These are phyloP conservation scores for Graphium colonna DNA, from an alignment of 2,888 invertebrate genomes.

Conservation along the genomic window DNA sequence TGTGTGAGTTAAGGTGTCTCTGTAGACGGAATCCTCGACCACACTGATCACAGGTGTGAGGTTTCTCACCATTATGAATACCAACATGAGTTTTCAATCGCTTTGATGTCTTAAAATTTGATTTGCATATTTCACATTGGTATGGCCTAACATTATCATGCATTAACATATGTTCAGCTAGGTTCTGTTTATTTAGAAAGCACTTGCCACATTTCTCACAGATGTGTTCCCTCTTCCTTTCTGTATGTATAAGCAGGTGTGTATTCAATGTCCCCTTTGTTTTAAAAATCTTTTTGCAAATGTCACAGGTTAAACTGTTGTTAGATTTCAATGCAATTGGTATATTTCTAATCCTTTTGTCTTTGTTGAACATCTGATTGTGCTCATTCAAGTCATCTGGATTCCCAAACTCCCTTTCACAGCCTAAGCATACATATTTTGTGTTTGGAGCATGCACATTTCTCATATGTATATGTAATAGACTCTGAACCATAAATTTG, in stretches of 20 bases:
- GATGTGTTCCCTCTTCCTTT: conserved; percentile 52
- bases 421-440: conserved; percentile 48
- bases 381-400: conserved; percentile 45
- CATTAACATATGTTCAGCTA: conserved; percentile 44
- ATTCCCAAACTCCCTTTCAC: conserved; percentile 44
- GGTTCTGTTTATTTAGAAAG: conserved; percentile 46
- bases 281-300: conserved; percentile 54
- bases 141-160: conserved; percentile 52
- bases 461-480: conserved; percentile 38
- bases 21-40: conserved; percentile 45
- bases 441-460: conserved; percentile 34
- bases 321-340: conserved; percentile 30
- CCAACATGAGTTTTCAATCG: conserved; percentile 38
- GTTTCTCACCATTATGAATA: conserved; percentile 46
- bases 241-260: conserved; percentile 80
- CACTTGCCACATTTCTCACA: conserved; percentile 61
- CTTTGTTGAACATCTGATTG: conserved; percentile 38
- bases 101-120: conserved; percentile 40
- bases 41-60: conserved; percentile 51
- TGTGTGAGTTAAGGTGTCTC: conserved; percentile 79
- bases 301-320: conserved; percentile 43
- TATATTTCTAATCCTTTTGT: conserved; percentile 34
- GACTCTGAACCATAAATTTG: conserved; percentile 36
- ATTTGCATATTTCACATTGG: conserved; percentile 59
- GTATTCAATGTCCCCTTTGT: conserved; percentile 46